Base-by-base conservation (phyloP, 2,888 invertebrate genomes). In the Polyommatus iphigenia region DNA sequence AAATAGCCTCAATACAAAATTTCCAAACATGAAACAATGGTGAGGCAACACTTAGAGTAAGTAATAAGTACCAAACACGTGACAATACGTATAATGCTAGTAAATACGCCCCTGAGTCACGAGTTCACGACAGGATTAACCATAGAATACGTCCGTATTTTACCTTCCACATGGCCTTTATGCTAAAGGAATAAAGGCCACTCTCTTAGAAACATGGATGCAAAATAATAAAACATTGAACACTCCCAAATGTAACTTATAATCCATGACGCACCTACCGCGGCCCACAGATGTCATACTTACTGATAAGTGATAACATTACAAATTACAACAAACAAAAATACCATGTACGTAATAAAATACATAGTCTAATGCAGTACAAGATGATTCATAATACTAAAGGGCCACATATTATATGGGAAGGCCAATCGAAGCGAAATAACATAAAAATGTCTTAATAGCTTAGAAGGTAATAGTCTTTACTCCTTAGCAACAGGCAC, bases 1-100 rank as follows among this genome's bases (percentile, higher is more conserved):
- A 8, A 59, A 20, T 20, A 62, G 13, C 62, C 62, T 62, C 62
- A 24, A 62, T 62, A 62, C 10, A 20, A 62, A 62, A 62, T 62
- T 62, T 62, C 62, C 13, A 62, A 62, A 62, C 13, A 62, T 62
- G 62, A 62, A 62, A 62, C 62, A 62, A 62, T 62, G 13, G 24
- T 24, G 62, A 20, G 10, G 62, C 62, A 62, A 62, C 24, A 20
- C 10, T 62, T 62, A 5, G 8, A 62, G 13, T 62, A 62, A 62
- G 62, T 24, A 62, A 3, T 62, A 62, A 24, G 62, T 24, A 62
- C 62, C 24, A 24, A 62, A 24, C 62, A 62, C 24, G 62, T 62
- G 62, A 62, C 62, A 24, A 24, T 62, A 24, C 10, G 24, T 62
- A 62, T 62, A 62, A 62, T 62, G 62, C 62, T 62, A 62, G 62